Evolutionary conservation across 2,113 vertebrate genomes (phyloP).

Genomic region (Xenopus borealis): DNA sequence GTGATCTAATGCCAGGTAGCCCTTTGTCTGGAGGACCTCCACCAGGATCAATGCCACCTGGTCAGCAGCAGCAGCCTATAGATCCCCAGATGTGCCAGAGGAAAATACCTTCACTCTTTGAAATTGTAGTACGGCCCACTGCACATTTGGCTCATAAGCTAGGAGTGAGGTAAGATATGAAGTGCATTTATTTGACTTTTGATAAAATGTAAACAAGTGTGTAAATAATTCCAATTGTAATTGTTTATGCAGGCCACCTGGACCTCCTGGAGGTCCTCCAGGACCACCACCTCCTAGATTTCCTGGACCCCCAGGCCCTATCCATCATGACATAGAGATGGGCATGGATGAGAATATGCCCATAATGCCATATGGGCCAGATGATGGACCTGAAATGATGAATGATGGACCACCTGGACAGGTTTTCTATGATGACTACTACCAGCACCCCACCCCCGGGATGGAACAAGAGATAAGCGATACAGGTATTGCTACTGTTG

Average conservation of each 20-base stretch:
- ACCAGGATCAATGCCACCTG: constrained; percentile 60
- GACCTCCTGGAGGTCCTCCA: constrained; percentile 56
- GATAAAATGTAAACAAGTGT: neutral
- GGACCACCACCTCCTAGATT: constrained; percentile 68
- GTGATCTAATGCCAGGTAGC: constrained; percentile 43
- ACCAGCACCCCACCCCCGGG: constrained; percentile 76
- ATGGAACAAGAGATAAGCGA: constrained; percentile 66
- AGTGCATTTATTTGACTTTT: neutral
- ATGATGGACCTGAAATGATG: constrained; percentile 73
- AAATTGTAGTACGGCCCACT: constrained; percentile 90
- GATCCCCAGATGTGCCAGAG: constrained; percentile 63
- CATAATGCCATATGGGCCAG: constrained; percentile 78
- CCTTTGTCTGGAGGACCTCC: constrained; percentile 65
- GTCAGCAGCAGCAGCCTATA: constrained; percentile 64
- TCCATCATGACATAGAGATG: constrained; percentile 61
- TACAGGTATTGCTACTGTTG: constrained; percentile 50
- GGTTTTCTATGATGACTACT: constrained; percentile 84
- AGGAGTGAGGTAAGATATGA: constrained; percentile 72
- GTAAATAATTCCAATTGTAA: neutral
- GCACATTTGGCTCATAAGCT: constrained; percentile 91
- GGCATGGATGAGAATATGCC: constrained; percentile 66
- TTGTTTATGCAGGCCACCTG: constrained; percentile 50
- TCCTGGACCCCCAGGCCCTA: constrained; percentile 66
- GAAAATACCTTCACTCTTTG: constrained; percentile 92
- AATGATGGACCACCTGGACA: constrained; percentile 68